Evolutionary conservation across 2,797 vertebrate species (phyloP), one percentile per base, ranked within the genome.

Genomic region (Limnodromus scolopaceus): DNA sequence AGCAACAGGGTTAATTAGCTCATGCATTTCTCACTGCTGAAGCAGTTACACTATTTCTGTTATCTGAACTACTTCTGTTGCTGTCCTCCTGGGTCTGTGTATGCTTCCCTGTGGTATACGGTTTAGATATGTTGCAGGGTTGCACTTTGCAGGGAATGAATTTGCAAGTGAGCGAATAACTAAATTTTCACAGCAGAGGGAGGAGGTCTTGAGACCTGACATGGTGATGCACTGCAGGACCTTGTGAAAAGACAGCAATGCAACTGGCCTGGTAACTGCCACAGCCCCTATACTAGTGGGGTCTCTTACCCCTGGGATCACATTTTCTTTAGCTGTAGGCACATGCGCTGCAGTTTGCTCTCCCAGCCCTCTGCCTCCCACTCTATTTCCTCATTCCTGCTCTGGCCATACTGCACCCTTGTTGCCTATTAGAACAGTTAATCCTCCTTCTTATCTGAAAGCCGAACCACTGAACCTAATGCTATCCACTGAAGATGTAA

Each of bases 1-100:
- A 87, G 54, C 49, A 76, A 7, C 19, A n/a, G 61, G 19, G 16
- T 89, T 75, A 79, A 84, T 81, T 64, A 81, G 61, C 86, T 71
- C 6, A 12, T 45, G 45, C 48, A 17, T 68, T 83, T 63, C 61
- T 88, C 27, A 10, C 53, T 78, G 80, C 53, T 57, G 84, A 65
- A 82, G 53, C 54, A 75, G 69, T 54, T 78, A 30, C 23, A 6
- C 22, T 51, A 0, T 34, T 88, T 68, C 55, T 81, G 39, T 49
- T 41, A 10, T 0, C 61, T 38, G 57, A 84, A 11, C 18, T 15
- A 0, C 14, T 66, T 11, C 18, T 53, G 30, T 5, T 66, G 61
- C 83, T 55, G 48, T 48, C 39, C 68, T 32, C 24, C 54, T 22
- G 45, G 22, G 16, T 10, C 41, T 36, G 14, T 41, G 22, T 24